Evolutionary conservation across 2,888 invertebrate genomes (phyloP).

Genomic region (Julus scandinavius): DNA sequence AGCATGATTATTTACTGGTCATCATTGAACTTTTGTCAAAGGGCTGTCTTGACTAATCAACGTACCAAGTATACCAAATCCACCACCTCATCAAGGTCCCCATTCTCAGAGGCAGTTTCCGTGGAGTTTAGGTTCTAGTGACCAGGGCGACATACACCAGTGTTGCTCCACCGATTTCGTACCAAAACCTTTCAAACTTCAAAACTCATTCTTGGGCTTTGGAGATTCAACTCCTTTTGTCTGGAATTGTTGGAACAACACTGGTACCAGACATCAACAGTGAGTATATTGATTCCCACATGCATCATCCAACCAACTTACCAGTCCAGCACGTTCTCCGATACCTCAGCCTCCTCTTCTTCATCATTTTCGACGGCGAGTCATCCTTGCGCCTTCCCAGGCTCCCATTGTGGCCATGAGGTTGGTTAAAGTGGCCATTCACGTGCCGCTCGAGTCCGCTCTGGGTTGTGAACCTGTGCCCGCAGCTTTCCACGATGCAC

Average conservation of each 20-base stretch:
- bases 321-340: constrained; percentile 90
- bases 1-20: too few species aligned
- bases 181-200: too few species aligned
- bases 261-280: not conserved
- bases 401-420: constrained; percentile 61
- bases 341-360: constrained; percentile 88
- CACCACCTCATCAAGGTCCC: too few species aligned
- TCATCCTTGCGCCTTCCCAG: constrained; percentile 75
- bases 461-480: constrained; percentile 69
- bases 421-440: constrained; percentile 85
- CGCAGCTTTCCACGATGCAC: constrained; percentile 95
- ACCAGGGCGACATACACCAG: too few species aligned
- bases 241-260: not conserved
- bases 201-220: too few species aligned
- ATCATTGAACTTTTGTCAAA: too few species aligned
- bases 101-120: too few species aligned
- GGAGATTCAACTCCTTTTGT: too few species aligned
- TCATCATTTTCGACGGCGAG: constrained; percentile 82
- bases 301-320: constrained; percentile 67
- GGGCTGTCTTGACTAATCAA: too few species aligned
- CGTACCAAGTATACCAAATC: too few species aligned
- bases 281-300: not conserved
- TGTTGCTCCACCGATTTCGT: too few species aligned
- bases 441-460: constrained; percentile 88
- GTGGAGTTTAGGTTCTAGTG: too few species aligned